Conservation (phyloP, 2,113 vertebrate species). For the Tupaia tana region DNA sequence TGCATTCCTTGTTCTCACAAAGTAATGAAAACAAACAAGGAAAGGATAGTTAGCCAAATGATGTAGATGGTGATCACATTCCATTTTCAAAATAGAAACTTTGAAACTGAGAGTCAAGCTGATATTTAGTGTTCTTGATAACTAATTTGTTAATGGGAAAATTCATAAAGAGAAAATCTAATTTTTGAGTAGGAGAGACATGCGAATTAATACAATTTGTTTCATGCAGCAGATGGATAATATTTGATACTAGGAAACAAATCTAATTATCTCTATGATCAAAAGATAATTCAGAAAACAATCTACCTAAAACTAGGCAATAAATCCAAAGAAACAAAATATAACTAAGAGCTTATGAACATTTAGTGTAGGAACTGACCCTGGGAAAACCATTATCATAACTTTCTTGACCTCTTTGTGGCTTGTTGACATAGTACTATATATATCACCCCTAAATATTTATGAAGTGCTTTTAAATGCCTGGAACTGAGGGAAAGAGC, state of each 20-base stretch:
- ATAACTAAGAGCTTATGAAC: not conserved
- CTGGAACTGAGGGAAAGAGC: not conserved
- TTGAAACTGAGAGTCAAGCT: not conserved
- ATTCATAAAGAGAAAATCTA: constrained; percentile 55
- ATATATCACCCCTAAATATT: constrained; percentile 21
- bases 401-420: constrained; percentile 44
- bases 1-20: not conserved
- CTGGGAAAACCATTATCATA: constrained; percentile 64
- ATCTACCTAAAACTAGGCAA: constrained; percentile 7
- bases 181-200: constrained; percentile 33
- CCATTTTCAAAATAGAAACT: constrained; percentile 48
- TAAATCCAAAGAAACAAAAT: constrained; percentile 54
- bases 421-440: not conserved
- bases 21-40: constrained; percentile 13
- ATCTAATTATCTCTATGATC: constrained; percentile 59
- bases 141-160: constrained; percentile 50
- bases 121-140: constrained; percentile 27
- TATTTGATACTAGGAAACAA: constrained; percentile 60
- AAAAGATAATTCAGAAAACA: constrained; percentile 64
- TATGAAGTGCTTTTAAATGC: constrained; percentile 31
- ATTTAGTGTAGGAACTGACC: not conserved
- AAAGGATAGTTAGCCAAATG: not conserved
- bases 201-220: constrained; percentile 62
- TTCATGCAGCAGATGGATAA: constrained; percentile 51
- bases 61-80: not conserved